Evolutionary conservation across 1,140 invertebrate species (phyloP), one percentile per base, ranked within the genome.

Genomic region (Caenorhabditis remanei): DNA sequence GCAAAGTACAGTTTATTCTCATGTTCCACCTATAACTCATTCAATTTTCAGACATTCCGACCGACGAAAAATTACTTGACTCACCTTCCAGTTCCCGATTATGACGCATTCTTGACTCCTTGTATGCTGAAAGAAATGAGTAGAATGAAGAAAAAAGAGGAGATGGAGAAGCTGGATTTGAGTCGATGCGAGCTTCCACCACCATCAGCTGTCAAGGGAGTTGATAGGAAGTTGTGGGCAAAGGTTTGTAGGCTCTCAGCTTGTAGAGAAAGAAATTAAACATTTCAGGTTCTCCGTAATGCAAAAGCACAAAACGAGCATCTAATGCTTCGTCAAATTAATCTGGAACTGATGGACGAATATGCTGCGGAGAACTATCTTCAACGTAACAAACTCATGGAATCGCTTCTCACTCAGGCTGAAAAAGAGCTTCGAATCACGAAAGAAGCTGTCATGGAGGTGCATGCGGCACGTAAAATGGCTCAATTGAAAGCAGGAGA

Each of bases 301-400:
- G 87, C 88, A 46, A 88, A 88, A 53, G 85, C 88, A 16, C 88
- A 89, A 83, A 89, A 89, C 50, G 84, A 89, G 87, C 88, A 89
- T 84, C 82, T 89, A 7, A 50, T 88, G 43, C 19, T 89, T 9
- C 63, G 88, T 7, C 67, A 87, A 79, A 43, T 88, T 21, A 89
- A 89, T 86, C 79, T 89, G 65, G 83, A 85, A 61, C 56, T 89
- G 16, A 82, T 89, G 87, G 88, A 88, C 8, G 88, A 89, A 41
- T 89, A 83, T 21, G 88, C 67, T 7, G 56, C 85, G 3, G 88
- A 89, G 41, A 79, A 58, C 46, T 85, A 84, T 58, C 83, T 87
- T 40, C 40, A 71, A 50, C 43, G 58, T 32, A 88, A 89, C 83
- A 89, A 79, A 21, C n/a, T 79, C 40, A 43, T 88, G 61, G 87